A percentile compares a stretch with the other conserved stretches of the same genome.
phyloP scores from a whole-genome alignment of 2,888 invertebrate genomes.

The Netelia inedita region DNA sequence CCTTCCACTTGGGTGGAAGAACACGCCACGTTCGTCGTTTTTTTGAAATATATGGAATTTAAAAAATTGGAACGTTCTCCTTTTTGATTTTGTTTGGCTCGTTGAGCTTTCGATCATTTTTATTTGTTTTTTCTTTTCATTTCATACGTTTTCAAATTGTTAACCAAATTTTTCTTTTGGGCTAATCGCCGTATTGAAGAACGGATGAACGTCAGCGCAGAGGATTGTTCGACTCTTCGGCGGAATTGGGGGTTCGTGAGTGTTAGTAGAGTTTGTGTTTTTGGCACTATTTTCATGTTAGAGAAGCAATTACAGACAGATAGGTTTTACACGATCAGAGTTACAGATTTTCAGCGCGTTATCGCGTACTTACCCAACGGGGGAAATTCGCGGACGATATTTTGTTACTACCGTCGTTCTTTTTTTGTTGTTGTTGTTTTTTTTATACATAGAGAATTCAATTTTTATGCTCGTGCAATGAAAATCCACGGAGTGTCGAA shows the following conservation, averaged over 20 bases:
- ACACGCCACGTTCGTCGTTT: conserved; percentile 6
- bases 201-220: conserved; percentile 34
- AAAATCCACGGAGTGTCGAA: conserved; percentile 27
- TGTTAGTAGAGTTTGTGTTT: conserved; percentile 31
- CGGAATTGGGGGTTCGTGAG: not conserved
- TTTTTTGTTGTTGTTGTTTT: conserved; percentile 3
- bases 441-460: conserved; percentile 14
- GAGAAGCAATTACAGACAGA: conserved; percentile 52
- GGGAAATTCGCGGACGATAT: conserved; percentile 23
- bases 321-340: conserved; percentile 47
- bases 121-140: not conserved
- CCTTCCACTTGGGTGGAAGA: conserved; percentile 22
- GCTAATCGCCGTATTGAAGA: no score
- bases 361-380: conserved; percentile 50
- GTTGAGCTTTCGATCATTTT: not conserved
- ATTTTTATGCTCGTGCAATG: conserved; percentile 42
- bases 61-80: not conserved
- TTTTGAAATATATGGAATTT: not conserved
- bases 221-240: conserved; percentile 20
- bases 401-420: conserved; percentile 7
- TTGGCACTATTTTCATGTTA: conserved; percentile 46
- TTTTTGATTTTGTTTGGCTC: not conserved
- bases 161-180: not conserved
- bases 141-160: not conserved
- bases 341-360: conserved; percentile 33